A percentile compares a stretch with the other conserved stretches of the same genome.
phyloP scores from a whole-genome alignment of 2,797 vertebrate species.

The Allobates femoralis region DNA sequence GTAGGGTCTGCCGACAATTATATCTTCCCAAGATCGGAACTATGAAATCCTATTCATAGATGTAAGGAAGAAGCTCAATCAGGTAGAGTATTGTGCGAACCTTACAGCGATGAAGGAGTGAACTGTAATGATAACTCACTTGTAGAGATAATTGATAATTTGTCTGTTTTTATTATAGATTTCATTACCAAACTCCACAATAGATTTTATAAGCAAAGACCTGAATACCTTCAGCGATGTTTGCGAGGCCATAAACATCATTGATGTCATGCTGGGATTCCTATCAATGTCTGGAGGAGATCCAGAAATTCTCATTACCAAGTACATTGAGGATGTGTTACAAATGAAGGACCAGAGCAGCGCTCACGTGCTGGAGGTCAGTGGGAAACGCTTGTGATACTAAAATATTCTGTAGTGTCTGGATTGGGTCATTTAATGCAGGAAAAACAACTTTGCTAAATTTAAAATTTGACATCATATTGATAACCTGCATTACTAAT shows the following conservation, averaged over 20 bases:
- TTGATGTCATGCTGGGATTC: constrained; percentile 89
- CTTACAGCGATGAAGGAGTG: not conserved
- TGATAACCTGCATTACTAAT: too few species aligned
- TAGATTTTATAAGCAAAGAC: constrained; percentile 79
- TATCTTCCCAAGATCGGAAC: constrained; percentile 88
- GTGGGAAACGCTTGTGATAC: constrained; percentile 31
- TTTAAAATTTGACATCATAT: too few species aligned
- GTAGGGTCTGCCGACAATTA: constrained; percentile 91
- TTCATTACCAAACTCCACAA: constrained; percentile 77
- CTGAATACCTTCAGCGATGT: constrained; percentile 90
- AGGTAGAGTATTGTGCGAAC: constrained; percentile 73
- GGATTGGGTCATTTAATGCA: not conserved
- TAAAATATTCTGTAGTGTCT: not conserved
- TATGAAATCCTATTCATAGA: constrained; percentile 87
- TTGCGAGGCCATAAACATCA: constrained; percentile 86
- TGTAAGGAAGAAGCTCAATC: constrained; percentile 81
- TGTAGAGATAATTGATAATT: not conserved
- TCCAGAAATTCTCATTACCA: constrained; percentile 77
- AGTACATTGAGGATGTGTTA: constrained; percentile 83
- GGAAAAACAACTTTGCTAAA: too few species aligned
- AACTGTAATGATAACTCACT: not conserved
- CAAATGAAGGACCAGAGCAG: constrained; percentile 87
- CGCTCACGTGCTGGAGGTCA: constrained; percentile 83
- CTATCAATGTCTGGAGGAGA: constrained; percentile 87
- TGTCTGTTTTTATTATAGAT: constrained; percentile 72